These are phyloP conservation scores for Megastigmus dorsalis DNA, from an alignment of 2,888 invertebrate genomes.

Conservation along the genomic window DNA sequence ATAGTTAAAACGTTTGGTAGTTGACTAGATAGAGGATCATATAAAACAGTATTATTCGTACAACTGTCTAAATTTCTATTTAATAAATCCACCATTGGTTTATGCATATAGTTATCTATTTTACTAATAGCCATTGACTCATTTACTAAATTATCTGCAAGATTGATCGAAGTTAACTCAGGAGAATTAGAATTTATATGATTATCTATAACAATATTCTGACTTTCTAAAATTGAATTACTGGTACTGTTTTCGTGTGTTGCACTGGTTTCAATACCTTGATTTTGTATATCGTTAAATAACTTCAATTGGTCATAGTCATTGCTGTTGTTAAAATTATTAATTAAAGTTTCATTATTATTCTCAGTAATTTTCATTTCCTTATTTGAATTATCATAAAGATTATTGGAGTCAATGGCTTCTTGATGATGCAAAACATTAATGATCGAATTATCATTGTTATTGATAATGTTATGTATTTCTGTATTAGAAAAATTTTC, in stretches of 20 bases:
- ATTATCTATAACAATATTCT: slow-evolving; percentile 38
- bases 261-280: slow-evolving; percentile 15
- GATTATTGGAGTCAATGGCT: neutral
- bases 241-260: slow-evolving; percentile 2
- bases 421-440: slow-evolving; percentile 43
- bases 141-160: slow-evolving; percentile 47
- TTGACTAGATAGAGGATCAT: slow-evolving; percentile 61
- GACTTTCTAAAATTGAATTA: slow-evolving; percentile 19
- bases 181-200: slow-evolving; percentile 22
- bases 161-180: slow-evolving; percentile 23
- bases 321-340: slow-evolving; percentile 20
- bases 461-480: slow-evolving; percentile 42
- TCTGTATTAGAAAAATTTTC: slow-evolving; percentile 27
- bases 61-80: slow-evolving; percentile 39
- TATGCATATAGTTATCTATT: slow-evolving; percentile 51
- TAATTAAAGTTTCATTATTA: slow-evolving; percentile 16
- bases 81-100: slow-evolving; percentile 49
- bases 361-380: slow-evolving; percentile 20
- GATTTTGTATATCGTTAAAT: slow-evolving; percentile 39
- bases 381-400: slow-evolving; percentile 23
- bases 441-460: slow-evolving; percentile 39
- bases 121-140: slow-evolving; percentile 37
- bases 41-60: slow-evolving; percentile 49
- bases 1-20: slow-evolving; percentile 55
- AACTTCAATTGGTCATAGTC: slow-evolving; percentile 52